Conservation (phyloP, 53 echinoderm and acorn worm genomes). For the Mesocentrotus franciscanus region DNA sequence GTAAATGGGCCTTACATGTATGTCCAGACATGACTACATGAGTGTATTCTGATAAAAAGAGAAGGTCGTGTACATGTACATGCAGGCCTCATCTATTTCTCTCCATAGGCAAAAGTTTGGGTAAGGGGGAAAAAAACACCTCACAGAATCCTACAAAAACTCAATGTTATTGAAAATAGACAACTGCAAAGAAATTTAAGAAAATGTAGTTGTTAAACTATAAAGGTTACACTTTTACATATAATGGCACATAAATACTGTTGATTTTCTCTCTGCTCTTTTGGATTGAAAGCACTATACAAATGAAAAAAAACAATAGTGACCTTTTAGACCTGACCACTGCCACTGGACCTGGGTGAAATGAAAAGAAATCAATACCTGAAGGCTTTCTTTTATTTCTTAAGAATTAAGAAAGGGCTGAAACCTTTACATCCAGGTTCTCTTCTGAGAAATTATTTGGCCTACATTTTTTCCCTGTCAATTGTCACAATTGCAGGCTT, state of each 20-base stretch:
- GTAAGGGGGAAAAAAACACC: too few relatives aligned
- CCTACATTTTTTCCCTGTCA: neutral
- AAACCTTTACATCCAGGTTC: neutral
- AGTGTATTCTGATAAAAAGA: too few relatives aligned
- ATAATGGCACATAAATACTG: neutral
- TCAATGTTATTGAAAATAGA: too few relatives aligned
- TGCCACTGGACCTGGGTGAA: neutral
- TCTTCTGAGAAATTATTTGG: neutral
- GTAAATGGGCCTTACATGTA: too few relatives aligned
- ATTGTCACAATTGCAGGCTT: neutral
- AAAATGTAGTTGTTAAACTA: too few relatives aligned
- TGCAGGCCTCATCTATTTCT: too few relatives aligned
- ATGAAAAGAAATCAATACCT: neutral
- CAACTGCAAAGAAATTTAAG: too few relatives aligned
- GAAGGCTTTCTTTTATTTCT: neutral
- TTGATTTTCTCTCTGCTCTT: neutral
- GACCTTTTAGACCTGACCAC: constrained; percentile 9
- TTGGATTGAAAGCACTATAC: neutral
- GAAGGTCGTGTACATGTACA: too few relatives aligned
- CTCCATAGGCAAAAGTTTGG: too few relatives aligned
- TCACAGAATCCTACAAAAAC: too few relatives aligned
- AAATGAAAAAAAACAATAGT: neutral
- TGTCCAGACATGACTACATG: too few relatives aligned
- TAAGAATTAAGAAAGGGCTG: neutral
- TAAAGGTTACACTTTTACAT: too few relatives aligned